Base-by-base conservation (phyloP, 2,797 vertebrate genomes). In the Xiphorhynchus erythropygius region DNA sequence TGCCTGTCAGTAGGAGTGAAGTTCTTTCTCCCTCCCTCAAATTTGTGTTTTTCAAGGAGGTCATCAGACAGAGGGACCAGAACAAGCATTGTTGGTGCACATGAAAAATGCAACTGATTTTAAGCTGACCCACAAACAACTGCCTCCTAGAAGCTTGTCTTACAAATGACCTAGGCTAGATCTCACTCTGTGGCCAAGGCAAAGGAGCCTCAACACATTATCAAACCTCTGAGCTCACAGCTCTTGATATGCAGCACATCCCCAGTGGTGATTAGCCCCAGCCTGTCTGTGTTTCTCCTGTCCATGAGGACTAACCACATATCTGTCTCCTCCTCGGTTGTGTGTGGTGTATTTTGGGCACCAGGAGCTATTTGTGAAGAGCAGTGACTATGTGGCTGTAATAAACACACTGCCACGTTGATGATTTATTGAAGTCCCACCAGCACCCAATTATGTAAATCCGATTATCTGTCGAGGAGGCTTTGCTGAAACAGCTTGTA, bases 391-490 rank as follows among this genome's bases (percentile, higher is more conserved):
- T 16, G 22, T 96, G 97, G 93, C 95, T 97, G 60, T 93, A 95
- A 97, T 91, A 95, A 96, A 96, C 81, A 83, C 10, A 2, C 90
- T 94, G 95, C 97, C 94, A 94, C 7, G 23, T 87, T 71, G 93
- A 94, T 97, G 97, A 96, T 97, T 97, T 97, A 97, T 94, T 97
- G 95, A 97, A 97, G 97, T 95, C 94, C 96, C 84, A 96, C 96
- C 95, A 94, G 93, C 89, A 94, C 96, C 96, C 97, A 97, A 97
- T 97, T 98, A 98, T 97, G 97, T 94, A 98, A 98, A 98, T 98
- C 97, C 53, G 53, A 97, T 98, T 98, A 98, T 98, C 97, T 97
- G 96, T 97, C 60, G 94, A 97, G 96, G 95, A 97, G 97, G 97
- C 97, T 97, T 98, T 97, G 94, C 96, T 97, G 94, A 90, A 97